Conservation (phyloP, 2,888 invertebrate species). For the Dolomedes plantarius region DNA sequence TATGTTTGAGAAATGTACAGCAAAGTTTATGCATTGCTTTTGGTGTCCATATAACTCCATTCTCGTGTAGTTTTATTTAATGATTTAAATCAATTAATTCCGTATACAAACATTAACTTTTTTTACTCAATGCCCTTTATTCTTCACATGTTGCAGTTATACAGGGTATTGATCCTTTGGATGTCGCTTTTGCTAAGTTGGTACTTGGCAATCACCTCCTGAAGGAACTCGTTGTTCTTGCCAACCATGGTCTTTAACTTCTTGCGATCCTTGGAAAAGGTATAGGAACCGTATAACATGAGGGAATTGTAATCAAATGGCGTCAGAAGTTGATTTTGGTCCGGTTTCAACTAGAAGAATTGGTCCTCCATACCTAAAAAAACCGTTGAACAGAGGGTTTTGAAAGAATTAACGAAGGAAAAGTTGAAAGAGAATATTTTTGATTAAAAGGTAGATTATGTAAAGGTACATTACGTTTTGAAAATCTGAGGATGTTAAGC, state of each 20-base stretch:
- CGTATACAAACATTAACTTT: too few relatives aligned
- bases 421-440: too few relatives aligned
- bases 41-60: too few relatives aligned
- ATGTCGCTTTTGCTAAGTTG: conserved; percentile 34
- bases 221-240: conserved; percentile 3
- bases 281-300: conserved; percentile 78
- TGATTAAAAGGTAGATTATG: too few relatives aligned
- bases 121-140: too few relatives aligned
- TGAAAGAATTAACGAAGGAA: neutral
- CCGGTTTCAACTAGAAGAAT: conserved; percentile 48
- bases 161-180: conserved; percentile 32
- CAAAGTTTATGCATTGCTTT: too few relatives aligned
- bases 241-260: conserved; percentile 28
- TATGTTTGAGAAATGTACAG: too few relatives aligned
- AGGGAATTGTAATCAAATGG: conserved; percentile 78
- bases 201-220: conserved; percentile 31
- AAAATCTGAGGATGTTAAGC: too few relatives aligned
- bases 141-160: conserved; percentile 49
- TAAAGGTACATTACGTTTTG: too few relatives aligned
- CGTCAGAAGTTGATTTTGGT: conserved; percentile 48
- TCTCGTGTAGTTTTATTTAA: too few relatives aligned
- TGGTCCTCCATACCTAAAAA: conserved; percentile 34
- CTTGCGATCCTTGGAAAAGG: conserved; percentile 77
- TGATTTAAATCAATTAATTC: too few relatives aligned
- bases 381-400: too few relatives aligned